Evolutionary conservation across 2,113 vertebrate species (phyloP), one percentile per base, ranked within the genome.

Genomic region (Halcyon senegalensis): DNA sequence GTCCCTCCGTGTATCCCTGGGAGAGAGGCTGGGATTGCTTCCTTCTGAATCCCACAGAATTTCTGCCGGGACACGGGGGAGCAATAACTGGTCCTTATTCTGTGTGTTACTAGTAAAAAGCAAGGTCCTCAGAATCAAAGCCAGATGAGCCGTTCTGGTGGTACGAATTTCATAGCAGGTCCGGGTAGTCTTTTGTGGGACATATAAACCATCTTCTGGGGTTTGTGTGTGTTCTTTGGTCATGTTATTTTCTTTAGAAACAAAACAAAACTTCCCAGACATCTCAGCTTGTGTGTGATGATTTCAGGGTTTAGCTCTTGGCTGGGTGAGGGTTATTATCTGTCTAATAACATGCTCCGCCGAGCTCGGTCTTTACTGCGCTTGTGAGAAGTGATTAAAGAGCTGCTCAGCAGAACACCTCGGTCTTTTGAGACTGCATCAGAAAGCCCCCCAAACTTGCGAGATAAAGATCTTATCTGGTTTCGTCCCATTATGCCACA

Each of bases 351-450:
- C 55, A 75, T 84, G 90, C 93, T 93, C 77, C 17, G 14, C 69
- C 95, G 91, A 95, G 79, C 85, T 91, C 72, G 64, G 73, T 92
- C 94, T 96, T 95, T 95, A 89, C 66, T 89, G 87, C 18, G 5
- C 74, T 93, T 93, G 75, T 84, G 86, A 96, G 84, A 62, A 50
- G 66, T 90, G 94, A 97, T 96, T 96, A 94, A 96, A 91, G 89
- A 94, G 94, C 67, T 20, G 37, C 84, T 96, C 80, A 55, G 78
- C 92, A 66, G 63, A 87, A 79, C 53, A n/a, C 66, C 51, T 91
- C 60, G 35, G 72, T 83, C 84, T 75, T 91, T 83, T 51, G 77
- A 92, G 67, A 67, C 50, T 85, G 46, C 69, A 66, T 90, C 70
- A 84, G 63, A 92, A 87, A 94, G 82, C 89, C 94, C 89, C 89